Evolutionary conservation across 2,797 vertebrate genomes (phyloP).

Genomic region (Steatocranus sp.): DNA sequence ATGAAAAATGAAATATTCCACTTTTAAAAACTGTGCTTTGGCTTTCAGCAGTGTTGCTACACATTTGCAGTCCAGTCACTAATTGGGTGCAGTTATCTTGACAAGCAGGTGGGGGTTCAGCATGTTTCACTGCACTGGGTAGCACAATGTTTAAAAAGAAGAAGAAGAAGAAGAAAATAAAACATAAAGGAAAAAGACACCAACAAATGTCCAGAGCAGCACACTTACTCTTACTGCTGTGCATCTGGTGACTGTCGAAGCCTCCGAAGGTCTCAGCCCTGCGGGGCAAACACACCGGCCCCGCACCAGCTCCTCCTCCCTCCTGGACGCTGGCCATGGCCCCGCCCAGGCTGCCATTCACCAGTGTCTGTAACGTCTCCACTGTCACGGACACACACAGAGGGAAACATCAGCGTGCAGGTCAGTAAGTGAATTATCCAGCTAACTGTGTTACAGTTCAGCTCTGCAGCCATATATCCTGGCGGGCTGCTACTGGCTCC

Average conservation of each 20-base stretch:
- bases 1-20: not conserved
- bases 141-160: not conserved
- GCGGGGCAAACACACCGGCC: conserved; percentile 83
- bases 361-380: conserved; percentile 87
- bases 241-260: conserved; percentile 97
- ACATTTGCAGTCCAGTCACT: not conserved
- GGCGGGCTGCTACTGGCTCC: conserved; percentile 34
- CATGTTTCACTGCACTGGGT: not conserved
- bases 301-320: conserved; percentile 73
- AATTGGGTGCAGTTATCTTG: not conserved
- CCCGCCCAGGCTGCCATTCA: conserved; percentile 84
- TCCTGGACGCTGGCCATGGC: conserved; percentile 70
- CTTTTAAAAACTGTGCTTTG: not conserved
- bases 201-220: not conserved
- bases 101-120: not conserved
- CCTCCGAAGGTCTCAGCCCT: conserved; percentile 96
- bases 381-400: conserved; percentile 72
- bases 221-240: conserved; percentile 82
- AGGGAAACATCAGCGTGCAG: conserved; percentile 30
- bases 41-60: not conserved
- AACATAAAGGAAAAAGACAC: not conserved
- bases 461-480: conserved; percentile 53
- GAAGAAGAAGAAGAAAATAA: not conserved
- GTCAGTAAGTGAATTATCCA: conserved; percentile 64
- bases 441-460: conserved; percentile 60